phyloP scores from a whole-genome alignment of 2,113 vertebrate species.

The Hymenochirus boettgeri region DNA sequence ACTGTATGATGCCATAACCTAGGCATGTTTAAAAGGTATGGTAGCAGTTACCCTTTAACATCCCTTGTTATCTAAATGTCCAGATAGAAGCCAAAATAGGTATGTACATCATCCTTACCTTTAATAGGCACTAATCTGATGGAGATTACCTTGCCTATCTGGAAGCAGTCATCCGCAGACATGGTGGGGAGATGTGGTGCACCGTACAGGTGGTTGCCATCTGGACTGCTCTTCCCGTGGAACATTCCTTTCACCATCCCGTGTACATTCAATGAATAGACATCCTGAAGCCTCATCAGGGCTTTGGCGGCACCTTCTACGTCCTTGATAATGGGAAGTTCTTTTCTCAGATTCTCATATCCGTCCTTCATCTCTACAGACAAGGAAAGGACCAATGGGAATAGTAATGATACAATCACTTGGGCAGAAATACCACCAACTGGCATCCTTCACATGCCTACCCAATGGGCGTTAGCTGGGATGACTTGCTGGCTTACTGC shows the following conservation, averaged over 20 bases:
- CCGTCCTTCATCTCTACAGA: conserved; percentile 69
- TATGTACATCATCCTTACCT: no score
- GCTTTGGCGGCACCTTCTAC: conserved; percentile 78
- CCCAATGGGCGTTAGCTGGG: no score
- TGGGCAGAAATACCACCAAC: no score
- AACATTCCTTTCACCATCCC: conserved; percentile 71
- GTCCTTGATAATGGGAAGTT: conserved; percentile 77
- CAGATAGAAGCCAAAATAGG: no score
- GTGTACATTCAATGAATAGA: conserved; percentile 82
- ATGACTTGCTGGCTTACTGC: no score
- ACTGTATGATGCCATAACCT: no score
- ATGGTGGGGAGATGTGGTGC: conserved; percentile 60
- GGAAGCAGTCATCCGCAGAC: conserved; percentile 87
- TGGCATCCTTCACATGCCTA: no score
- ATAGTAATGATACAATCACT: no score
- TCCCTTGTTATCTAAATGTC: no score
- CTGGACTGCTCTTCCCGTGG: conserved; percentile 52
- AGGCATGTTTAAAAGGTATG: no score
- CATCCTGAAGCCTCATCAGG: conserved; percentile 88
- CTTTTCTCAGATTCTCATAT: conserved; percentile 64
- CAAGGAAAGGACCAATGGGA: not conserved
- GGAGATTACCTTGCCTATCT: conserved; percentile 82
- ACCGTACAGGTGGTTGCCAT: conserved; percentile 60
- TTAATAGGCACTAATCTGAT: no score
- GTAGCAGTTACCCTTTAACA: no score